A percentile compares a stretch with the other conserved stretches of the same genome.
Conservation (phyloP, 37 sponge, comb jelly and placozoan genomes). For the Chondrosia reniformis region DNA sequence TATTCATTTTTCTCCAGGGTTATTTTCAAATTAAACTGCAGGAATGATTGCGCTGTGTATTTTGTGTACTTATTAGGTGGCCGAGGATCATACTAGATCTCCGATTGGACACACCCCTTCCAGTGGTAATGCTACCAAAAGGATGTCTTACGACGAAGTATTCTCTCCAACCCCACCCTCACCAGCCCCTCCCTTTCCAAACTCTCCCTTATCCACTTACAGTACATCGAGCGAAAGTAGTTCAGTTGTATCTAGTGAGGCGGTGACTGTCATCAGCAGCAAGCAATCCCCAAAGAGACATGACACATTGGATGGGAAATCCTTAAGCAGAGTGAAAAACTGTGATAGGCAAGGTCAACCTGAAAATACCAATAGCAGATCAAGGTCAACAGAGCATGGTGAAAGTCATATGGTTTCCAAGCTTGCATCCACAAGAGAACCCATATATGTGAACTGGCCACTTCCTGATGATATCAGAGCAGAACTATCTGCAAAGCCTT, state of each 20-base stretch:
- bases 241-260: neutral
- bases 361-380: neutral
- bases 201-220: neutral
- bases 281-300: neutral
- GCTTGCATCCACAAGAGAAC: neutral
- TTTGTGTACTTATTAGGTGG: too few relatives aligned
- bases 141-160: too few relatives aligned
- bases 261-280: neutral
- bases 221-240: neutral
- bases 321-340: neutral
- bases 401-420: neutral
- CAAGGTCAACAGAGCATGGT: too few relatives aligned
- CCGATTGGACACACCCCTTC: too few relatives aligned
- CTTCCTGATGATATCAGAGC: neutral
- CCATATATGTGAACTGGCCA: constrained; percentile 2
- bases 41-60: too few relatives aligned
- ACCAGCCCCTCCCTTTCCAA: neutral
- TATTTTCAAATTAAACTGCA: too few relatives aligned
- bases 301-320: neutral
- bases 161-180: neutral
- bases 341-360: too few relatives aligned
- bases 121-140: too few relatives aligned
- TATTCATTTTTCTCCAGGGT: too few relatives aligned
- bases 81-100: too few relatives aligned
- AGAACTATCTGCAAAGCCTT: too few relatives aligned